Conservation (phyloP, 1,140 invertebrate genomes). For the Meloidogyne chitwoodi region DNA sequence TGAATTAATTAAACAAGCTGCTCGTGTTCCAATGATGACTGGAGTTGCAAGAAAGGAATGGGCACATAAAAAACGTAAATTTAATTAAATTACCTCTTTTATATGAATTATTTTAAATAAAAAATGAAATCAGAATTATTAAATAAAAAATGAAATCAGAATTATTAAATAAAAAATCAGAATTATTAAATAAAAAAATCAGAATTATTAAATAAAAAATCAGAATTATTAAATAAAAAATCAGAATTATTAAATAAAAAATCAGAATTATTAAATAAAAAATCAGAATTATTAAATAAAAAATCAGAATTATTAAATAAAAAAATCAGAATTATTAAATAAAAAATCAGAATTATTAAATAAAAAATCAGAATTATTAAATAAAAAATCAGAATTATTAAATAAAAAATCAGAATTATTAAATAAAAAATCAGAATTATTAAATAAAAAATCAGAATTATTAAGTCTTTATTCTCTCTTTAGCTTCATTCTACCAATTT, state of each 20-base stretch:
- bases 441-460: background rate
- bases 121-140: background rate
- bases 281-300: background rate
- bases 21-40: conserved; percentile 52
- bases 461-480: conserved; percentile 20
- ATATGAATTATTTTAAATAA: too few relatives aligned
- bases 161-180: background rate
- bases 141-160: too few relatives aligned
- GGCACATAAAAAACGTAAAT: conserved; percentile 58
- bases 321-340: background rate
- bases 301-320: background rate
- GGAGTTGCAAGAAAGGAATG: conserved; percentile 55
- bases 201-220: background rate
- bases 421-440: too few relatives aligned
- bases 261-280: background rate
- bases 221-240: background rate
- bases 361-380: background rate
- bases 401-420: background rate
- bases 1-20: conserved; percentile 44
- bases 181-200: background rate
- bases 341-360: too few relatives aligned
- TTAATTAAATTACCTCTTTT: too few relatives aligned
- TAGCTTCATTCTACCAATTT: conserved; percentile 55
- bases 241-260: background rate
- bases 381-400: background rate